Conservation (phyloP, 1,140 invertebrate genomes). For the Ostrea denselamellosa region DNA sequence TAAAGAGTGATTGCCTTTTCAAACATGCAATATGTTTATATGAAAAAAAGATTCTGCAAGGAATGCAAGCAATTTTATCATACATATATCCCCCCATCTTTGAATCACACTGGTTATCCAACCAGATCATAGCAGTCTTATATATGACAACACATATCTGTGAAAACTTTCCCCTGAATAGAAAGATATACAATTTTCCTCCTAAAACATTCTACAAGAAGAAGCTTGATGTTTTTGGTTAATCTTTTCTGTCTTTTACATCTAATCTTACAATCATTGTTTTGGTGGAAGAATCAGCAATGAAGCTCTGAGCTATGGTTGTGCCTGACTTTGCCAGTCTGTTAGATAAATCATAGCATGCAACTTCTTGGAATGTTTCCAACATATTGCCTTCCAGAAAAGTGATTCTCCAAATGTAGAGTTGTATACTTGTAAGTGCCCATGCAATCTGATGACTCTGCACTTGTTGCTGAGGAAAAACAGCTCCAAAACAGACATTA, state of each 20-base stretch:
- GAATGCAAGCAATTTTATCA: neutral
- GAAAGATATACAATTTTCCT: too few relatives aligned
- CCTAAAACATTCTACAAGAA: neutral
- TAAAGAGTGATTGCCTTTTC: slow-evolving; percentile 15
- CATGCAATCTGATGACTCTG: slow-evolving; percentile 33
- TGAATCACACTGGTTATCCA: slow-evolving; percentile 10
- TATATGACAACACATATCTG: neutral
- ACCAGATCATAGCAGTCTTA: neutral
- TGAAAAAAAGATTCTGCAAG: neutral
- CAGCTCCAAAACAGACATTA: slow-evolving; percentile 32
- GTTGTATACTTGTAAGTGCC: slow-evolving; percentile 25
- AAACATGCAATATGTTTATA: neutral
- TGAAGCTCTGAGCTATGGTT: neutral
- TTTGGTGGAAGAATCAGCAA: neutral
- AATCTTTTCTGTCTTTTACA: slow-evolving; percentile 31
- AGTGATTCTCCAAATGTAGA: slow-evolving; percentile 22
- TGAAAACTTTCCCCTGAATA: too few relatives aligned
- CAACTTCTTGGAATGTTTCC: slow-evolving; percentile 23
- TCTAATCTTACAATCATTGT: slow-evolving; percentile 29
- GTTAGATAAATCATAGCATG: slow-evolving; percentile 29
- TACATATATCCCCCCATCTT: neutral
- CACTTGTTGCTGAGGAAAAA: neutral
- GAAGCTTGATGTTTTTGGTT: neutral
- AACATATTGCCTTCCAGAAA: slow-evolving; percentile 27
- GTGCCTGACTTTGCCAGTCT: slow-evolving; percentile 6